Evolutionary conservation across 1,140 invertebrate species (phyloP), one percentile per base, ranked within the genome.

Genomic region (Pogonognathellus flavescens): DNA sequence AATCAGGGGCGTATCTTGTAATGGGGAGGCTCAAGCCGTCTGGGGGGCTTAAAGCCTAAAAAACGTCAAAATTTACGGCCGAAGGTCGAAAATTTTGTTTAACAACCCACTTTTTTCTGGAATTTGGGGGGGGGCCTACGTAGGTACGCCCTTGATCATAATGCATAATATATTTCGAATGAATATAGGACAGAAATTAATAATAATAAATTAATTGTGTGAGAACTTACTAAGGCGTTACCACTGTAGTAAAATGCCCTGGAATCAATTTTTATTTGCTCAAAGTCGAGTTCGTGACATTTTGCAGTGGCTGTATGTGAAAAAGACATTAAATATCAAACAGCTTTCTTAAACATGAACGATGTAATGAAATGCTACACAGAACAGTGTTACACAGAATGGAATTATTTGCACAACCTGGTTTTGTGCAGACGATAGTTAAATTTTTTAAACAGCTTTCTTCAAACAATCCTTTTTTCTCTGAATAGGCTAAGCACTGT

Each of bases 191-290:
- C n/a, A n/a, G n/a, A n/a, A n/a, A n/a, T n/a, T n/a, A n/a, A n/a
- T n/a, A n/a, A n/a, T n/a, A n/a, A n/a, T n/a, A n/a, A n/a, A n/a
- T n/a, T n/a, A n/a, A n/a, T n/a, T n/a, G n/a, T n/a, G n/a, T n/a
- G n/a, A n/a, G n/a, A n/a, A 66, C 62, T 25, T 66, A 66, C 62
- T 25, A 66, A 66, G 14, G 20, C 10, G 2, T 66, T 20, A 25
- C 25, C 13, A 25, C 62, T 66, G 62, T 66, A 66, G 20, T 31
- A 66, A 66, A 66, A 66, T 22, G 41, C 18, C 10, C 31, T 80
- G 50, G 41, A 49, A n/a, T 80, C 31, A 52, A 50, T 9, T 20
- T 52, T 50, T 4, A 52, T 20, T 18, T 10, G 2, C 4, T 49
- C 41, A 50, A 80, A 52, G 0, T 8, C 3, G 6, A 66, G 22